A percentile compares a stretch with the other conserved stretches of the same genome.
These are phyloP conservation scores for Nysson spinosus DNA, from an alignment of 2,888 invertebrate genomes.

Conservation along the genomic window DNA sequence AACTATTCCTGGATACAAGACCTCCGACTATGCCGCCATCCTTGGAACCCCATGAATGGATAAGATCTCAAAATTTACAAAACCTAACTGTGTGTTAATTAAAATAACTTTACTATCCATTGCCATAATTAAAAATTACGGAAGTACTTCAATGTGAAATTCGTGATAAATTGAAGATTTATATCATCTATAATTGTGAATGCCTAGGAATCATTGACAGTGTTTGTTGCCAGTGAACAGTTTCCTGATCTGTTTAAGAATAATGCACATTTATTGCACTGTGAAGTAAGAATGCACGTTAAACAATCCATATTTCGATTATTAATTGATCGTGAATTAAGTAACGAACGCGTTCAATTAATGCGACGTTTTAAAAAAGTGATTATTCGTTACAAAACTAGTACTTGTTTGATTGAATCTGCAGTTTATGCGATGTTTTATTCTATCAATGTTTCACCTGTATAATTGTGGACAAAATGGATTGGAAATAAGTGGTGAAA, in stretches of 20 bases:
- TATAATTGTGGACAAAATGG: conserved; percentile 73
- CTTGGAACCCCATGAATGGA: conserved; percentile 56
- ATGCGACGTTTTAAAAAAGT: conserved; percentile 74
- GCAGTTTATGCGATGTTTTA: conserved; percentile 75
- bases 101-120: background rate
- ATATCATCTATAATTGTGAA: no score
- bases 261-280: conserved; percentile 74
- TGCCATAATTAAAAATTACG: background rate
- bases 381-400: no score
- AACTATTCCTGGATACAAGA: conserved; percentile 52
- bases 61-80: conserved; percentile 52
- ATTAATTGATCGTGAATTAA: conserved; percentile 18
- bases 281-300: conserved; percentile 63
- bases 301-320: background rate
- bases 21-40: conserved; percentile 54
- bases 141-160: background rate
- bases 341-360: conserved; percentile 61
- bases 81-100: conserved; percentile 37
- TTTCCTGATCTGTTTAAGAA: conserved; percentile 73
- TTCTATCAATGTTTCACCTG: conserved; percentile 74
- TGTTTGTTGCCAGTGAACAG: conserved; percentile 41
- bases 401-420: no score
- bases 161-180: background rate
- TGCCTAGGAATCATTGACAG: conserved; percentile 43
- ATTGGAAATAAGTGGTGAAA: conserved; percentile 66